phyloP scores from a whole-genome alignment of 2,797 vertebrate species.

The Calcarius lapponicus region DNA sequence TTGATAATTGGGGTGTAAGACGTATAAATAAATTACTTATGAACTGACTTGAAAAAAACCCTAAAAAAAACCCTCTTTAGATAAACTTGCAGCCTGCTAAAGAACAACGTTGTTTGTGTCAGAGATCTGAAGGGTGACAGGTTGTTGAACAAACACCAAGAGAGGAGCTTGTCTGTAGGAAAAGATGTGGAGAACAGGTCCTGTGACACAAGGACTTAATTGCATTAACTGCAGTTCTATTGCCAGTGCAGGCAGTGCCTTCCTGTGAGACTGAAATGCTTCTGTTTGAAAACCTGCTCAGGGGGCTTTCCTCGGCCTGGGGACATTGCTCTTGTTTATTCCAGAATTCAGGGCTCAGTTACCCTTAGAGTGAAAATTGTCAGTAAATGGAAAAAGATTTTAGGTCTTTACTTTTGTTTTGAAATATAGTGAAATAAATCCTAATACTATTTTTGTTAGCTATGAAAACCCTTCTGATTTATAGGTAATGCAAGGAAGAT shows the following conservation, averaged over 20 bases:
- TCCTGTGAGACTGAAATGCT: neutral
- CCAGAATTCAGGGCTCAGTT: neutral
- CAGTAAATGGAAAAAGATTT: neutral
- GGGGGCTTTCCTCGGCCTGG: neutral
- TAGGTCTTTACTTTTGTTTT: neutral
- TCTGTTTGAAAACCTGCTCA: neutral
- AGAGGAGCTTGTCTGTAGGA: neutral
- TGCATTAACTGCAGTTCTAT: neutral
- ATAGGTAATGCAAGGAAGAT: neutral
- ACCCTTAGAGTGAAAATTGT: neutral
- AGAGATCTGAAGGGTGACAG: neutral
- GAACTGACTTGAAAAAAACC: neutral
- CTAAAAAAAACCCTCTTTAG: rapidly evolving
- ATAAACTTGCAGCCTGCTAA: neutral
- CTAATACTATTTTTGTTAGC: neutral
- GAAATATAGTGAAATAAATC: neutral
- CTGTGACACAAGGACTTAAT: neutral
- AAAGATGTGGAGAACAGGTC: neutral
- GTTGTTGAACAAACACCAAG: neutral
- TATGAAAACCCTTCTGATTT: neutral
- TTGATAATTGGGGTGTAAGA: neutral
- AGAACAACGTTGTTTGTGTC: neutral
- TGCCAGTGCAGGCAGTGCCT: neutral
- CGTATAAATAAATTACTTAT: neutral
- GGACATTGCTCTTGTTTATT: neutral